These are phyloP conservation scores for Caenorhabditis parvicauda DNA, from an alignment of 2,888 invertebrate genomes.

Conservation along the genomic window DNA sequence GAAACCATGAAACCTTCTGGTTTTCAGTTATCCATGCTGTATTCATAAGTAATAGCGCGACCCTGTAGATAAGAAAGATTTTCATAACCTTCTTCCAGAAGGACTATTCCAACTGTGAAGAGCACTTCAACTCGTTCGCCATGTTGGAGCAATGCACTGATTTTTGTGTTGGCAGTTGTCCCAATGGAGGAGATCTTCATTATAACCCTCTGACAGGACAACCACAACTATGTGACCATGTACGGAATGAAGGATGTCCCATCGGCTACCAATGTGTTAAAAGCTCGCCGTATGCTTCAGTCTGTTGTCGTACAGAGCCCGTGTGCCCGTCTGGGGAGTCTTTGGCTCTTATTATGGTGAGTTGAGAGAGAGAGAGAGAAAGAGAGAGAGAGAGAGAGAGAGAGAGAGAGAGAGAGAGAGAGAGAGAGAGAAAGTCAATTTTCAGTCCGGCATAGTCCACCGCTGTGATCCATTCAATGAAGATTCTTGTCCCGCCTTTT, in stretches of 20 bases:
- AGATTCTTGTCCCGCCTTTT: conserved; percentile 34
- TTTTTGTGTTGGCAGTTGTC: conserved; percentile 48
- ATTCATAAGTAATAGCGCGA: no score
- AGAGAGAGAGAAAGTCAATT: no score
- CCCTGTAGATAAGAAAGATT: no score
- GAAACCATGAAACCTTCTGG: no score
- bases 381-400: no score
- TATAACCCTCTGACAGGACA: conserved; percentile 36
- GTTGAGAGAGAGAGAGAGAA: no score
- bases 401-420: no score
- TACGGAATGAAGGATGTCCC: conserved; percentile 39
- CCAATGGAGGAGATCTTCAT: conserved; percentile 26
- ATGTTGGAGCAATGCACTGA: conserved; percentile 50
- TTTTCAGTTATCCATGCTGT: no score
- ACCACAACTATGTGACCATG: conserved; percentile 42
- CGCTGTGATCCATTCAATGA: conserved; percentile 18
- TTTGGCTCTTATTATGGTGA: no score
- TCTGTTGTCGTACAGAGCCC: conserved; percentile 44
- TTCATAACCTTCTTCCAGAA: neutral
- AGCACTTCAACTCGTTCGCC: conserved; percentile 50
- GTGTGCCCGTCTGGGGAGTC: conserved; percentile 43
- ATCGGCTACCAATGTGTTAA: conserved; percentile 44
- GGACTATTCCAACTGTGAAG: conserved; percentile 32
- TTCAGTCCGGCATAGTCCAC: no score
- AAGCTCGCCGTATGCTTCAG: conserved; percentile 38